These are phyloP conservation scores for Phataginus tricuspis DNA, from an alignment of 2,797 vertebrate genomes.

Conservation along the genomic window DNA sequence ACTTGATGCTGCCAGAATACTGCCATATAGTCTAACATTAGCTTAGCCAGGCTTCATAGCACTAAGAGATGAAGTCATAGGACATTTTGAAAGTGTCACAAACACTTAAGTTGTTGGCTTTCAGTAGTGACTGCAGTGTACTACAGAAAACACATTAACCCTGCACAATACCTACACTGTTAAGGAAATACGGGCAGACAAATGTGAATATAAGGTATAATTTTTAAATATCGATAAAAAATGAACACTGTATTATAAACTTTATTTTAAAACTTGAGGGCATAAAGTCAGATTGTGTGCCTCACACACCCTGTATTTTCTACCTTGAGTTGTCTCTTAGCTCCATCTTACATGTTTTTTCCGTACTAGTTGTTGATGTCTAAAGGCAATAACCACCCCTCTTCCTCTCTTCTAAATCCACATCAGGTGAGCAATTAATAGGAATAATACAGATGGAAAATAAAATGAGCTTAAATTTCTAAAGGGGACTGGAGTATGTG, in stretches of 20 bases:
- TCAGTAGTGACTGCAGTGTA: background rate
- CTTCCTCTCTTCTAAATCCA: background rate
- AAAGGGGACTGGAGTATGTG: background rate
- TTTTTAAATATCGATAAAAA: background rate
- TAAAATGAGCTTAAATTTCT: background rate
- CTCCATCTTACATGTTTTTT: background rate
- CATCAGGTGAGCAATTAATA: background rate
- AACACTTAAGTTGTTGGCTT: background rate
- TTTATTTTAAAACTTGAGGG: background rate
- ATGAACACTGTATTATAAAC: background rate
- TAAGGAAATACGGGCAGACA: background rate
- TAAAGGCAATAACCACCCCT: background rate
- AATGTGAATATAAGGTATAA: background rate
- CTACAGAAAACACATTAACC: background rate
- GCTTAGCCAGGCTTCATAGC: background rate
- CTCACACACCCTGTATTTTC: background rate
- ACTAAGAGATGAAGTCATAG: conserved; percentile 45
- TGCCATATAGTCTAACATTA: background rate
- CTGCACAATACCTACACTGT: background rate
- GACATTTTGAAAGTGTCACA: background rate
- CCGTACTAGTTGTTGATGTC: background rate
- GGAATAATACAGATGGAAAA: background rate
- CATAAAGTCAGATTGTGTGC: background rate
- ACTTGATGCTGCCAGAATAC: background rate
- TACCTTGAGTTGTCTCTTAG: background rate